A percentile compares a stretch with the other conserved stretches of the same genome.
Evolutionary conservation across 2,113 vertebrate genomes (phyloP).

Genomic region (Hypocryptadius cinnamomeus): DNA sequence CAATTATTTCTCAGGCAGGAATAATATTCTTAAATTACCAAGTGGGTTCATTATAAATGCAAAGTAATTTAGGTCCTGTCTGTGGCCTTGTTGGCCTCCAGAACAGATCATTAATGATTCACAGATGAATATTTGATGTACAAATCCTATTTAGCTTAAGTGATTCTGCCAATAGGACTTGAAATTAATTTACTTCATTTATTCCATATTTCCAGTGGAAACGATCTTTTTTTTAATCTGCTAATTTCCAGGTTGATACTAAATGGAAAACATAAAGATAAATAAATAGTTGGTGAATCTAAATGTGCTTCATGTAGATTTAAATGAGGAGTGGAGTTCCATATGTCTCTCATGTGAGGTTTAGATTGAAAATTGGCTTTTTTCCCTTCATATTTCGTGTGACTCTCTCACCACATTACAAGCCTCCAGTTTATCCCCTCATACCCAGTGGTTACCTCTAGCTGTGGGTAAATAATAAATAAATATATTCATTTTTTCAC

Average conservation of each 20-base stretch:
- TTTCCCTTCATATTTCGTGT: not conserved
- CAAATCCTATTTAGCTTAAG: not conserved
- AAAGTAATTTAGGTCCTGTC: not conserved
- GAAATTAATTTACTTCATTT: not conserved
- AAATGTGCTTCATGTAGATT: not conserved
- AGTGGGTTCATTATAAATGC: not conserved
- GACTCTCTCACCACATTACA: not conserved
- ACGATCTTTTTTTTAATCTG: not conserved
- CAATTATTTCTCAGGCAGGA: not conserved
- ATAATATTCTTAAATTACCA: not conserved
- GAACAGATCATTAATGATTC: not conserved
- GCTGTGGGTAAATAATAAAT: not conserved
- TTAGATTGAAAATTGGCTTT: not conserved
- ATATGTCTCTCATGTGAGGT: not conserved
- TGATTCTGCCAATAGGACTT: not conserved
- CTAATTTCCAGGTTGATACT: not conserved
- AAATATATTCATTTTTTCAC: not conserved
- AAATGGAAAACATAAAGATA: not conserved
- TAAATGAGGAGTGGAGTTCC: not conserved
- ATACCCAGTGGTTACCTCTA: not conserved
- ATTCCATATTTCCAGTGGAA: not conserved
- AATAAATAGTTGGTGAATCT: not conserved
- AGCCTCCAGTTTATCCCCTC: not conserved
- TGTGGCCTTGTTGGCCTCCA: not conserved
- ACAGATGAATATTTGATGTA: not conserved